Evolutionary conservation across 2,113 vertebrate species (phyloP), one percentile per base, ranked within the genome.

Genomic region (Brienomyrus brachyistius): DNA sequence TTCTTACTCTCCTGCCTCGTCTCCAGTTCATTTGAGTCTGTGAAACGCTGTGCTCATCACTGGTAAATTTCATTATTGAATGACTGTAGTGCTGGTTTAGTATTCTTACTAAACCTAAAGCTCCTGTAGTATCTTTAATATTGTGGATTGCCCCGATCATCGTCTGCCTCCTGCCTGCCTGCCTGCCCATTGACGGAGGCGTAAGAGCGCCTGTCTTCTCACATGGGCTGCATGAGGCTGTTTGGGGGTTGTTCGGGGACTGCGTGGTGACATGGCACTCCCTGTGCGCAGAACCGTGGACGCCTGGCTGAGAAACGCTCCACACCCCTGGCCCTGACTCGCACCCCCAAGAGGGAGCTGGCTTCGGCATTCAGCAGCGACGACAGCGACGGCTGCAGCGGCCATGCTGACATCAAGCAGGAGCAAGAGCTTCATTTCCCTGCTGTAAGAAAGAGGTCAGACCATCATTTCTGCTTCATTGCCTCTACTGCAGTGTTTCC

Each of bases 391-490:
- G 96, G 97, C 90, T 97, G 97, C 0, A 96, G 98, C 84, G 97
- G 96, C 89, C 96, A 94, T 92, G 95, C 95, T 2, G 54, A 48
- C 56, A n/a, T 62, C 56, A 66, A 88, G 93, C 97, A 97, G 93
- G 98, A 99, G 93, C 97, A 97, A 50, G 97, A 97, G 89, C 92
- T 97, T 40, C 97, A 96, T 85, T 95, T 97, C 94, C 97, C 95
- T 96, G 97, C 97, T 95, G 98, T 99, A 97, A 99, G 97, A 97
- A 99, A 98, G 95, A 99, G 97, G 98, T 99, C 94, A 94, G 94
- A 43, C 50, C 48, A 31, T 8, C 47, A 5, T 52, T n/a, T 54
- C 47, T 85, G 45, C 43, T n/a, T 6, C 21, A 0, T 11, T 15
- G 40, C 82, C 82, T 11, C 45, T 85, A 54, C 17, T 8, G 48